These are phyloP conservation scores for Natrix natrix DNA, from an alignment of 2,797 vertebrate species.

Conservation along the genomic window DNA sequence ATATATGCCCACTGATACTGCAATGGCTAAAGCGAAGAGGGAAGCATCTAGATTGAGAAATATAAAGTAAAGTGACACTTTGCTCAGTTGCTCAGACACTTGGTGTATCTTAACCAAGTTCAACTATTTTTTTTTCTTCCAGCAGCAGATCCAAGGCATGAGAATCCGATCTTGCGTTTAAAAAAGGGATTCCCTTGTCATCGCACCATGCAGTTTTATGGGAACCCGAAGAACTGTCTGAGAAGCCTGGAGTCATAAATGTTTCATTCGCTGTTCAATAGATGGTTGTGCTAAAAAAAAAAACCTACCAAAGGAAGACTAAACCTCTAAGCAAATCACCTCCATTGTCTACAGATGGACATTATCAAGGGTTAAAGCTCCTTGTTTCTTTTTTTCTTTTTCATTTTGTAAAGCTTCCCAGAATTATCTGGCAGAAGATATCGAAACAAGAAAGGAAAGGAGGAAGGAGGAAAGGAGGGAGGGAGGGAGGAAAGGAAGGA, in stretches of 20 bases:
- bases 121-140: background rate
- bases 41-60: background rate
- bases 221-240: background rate
- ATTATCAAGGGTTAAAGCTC: background rate
- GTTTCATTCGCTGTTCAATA: background rate
- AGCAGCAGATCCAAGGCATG: background rate
- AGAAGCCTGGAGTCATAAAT: background rate
- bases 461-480: background rate
- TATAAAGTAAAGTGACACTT: background rate
- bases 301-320: background rate
- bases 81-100: background rate
- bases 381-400: background rate
- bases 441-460: background rate
- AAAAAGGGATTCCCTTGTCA: background rate
- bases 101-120: background rate
- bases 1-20: background rate
- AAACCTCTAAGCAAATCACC: background rate
- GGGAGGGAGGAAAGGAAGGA: background rate
- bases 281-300: background rate
- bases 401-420: background rate
- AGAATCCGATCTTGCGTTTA: background rate
- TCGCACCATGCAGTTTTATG: background rate
- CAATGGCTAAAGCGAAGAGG: background rate
- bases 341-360: background rate
- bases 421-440: background rate